A percentile compares a stretch with the other conserved stretches of the same genome.
phyloP scores from a whole-genome alignment of 2,113 vertebrate genomes.

The Ammodytes marinus region DNA sequence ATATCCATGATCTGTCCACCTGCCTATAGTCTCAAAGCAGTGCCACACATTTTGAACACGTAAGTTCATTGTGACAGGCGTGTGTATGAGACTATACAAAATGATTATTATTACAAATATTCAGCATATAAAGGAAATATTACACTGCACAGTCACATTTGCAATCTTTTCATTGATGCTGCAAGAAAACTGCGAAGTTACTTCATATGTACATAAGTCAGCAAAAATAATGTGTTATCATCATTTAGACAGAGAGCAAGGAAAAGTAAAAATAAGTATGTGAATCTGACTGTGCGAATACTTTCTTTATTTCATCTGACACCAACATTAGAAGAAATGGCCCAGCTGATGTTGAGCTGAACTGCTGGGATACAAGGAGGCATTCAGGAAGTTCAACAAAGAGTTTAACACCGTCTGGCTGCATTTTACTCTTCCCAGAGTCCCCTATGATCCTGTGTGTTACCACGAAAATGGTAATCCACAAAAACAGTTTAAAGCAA shows the following conservation, averaged over 20 bases:
- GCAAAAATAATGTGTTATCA: background rate
- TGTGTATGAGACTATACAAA: background rate
- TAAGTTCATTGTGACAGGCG: background rate
- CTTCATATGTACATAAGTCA: background rate
- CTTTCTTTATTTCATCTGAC: slow-evolving; percentile 47
- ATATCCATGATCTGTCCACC: background rate
- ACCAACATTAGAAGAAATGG: slow-evolving; percentile 7
- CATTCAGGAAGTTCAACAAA: slow-evolving; percentile 47
- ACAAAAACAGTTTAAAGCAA: background rate
- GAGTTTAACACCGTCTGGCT: slow-evolving; percentile 2
- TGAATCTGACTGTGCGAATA: slow-evolving; percentile 17
- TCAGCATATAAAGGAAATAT: background rate
- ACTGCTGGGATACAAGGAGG: slow-evolving; percentile 48
- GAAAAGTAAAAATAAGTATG: background rate
- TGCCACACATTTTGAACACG: background rate
- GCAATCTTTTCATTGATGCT: background rate
- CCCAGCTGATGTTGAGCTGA: slow-evolving; percentile 65
- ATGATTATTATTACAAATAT: background rate
- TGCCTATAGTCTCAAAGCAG: background rate
- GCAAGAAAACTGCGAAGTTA: background rate
- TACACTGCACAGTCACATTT: fast-evolving
- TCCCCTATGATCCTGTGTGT: slow-evolving; percentile 6
- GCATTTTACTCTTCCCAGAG: slow-evolving; percentile 24
- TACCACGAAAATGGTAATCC: background rate
- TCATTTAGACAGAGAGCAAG: background rate